Percentiles rank a stretch among this genome's conserved stretches.
Conservation (phyloP, 2,888 invertebrate species). For the Elmis aenea region DNA sequence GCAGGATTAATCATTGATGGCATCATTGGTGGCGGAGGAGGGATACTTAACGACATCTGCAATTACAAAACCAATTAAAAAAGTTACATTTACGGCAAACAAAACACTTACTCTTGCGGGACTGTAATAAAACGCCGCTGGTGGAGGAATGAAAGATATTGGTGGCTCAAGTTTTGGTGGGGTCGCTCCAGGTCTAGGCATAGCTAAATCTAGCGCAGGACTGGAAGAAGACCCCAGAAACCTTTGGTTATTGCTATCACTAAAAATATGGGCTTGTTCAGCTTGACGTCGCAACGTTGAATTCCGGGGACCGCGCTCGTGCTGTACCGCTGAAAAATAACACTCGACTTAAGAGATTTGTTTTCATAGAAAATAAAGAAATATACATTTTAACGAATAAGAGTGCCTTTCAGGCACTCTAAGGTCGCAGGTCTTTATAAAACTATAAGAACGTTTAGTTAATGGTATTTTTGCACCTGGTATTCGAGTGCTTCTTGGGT, state of each 20-base stretch:
- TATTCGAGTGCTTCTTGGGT: slow-evolving; percentile 7
- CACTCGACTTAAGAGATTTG: slow-evolving; percentile 1
- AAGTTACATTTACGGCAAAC: neutral
- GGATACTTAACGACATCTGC: slow-evolving; percentile 39
- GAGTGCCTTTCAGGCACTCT: no score
- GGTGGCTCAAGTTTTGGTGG: slow-evolving; percentile 30
- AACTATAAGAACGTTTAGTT: no score
- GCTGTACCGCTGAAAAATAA: slow-evolving; percentile 82
- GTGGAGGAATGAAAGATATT: slow-evolving; percentile 25
- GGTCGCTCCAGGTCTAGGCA: slow-evolving; percentile 41
- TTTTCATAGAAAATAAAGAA: slow-evolving; percentile 3
- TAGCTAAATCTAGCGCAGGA: slow-evolving; percentile 50
- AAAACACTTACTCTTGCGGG: slow-evolving; percentile 31
- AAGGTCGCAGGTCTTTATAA: no score
- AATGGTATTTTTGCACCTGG: slow-evolving; percentile 33
- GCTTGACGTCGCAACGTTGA: slow-evolving; percentile 93
- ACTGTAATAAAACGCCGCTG: slow-evolving; percentile 23
- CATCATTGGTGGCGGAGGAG: slow-evolving; percentile 37
- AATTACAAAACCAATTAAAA: slow-evolving; percentile 8
- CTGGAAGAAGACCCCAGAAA: slow-evolving; percentile 38
- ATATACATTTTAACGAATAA: no score
- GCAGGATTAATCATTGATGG: slow-evolving; percentile 54
- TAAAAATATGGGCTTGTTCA: slow-evolving; percentile 62
- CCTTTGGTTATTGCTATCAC: slow-evolving; percentile 53
- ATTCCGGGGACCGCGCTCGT: slow-evolving; percentile 94